phyloP scores from a whole-genome alignment of 1,140 invertebrate species.

The Sycobia sp. region DNA sequence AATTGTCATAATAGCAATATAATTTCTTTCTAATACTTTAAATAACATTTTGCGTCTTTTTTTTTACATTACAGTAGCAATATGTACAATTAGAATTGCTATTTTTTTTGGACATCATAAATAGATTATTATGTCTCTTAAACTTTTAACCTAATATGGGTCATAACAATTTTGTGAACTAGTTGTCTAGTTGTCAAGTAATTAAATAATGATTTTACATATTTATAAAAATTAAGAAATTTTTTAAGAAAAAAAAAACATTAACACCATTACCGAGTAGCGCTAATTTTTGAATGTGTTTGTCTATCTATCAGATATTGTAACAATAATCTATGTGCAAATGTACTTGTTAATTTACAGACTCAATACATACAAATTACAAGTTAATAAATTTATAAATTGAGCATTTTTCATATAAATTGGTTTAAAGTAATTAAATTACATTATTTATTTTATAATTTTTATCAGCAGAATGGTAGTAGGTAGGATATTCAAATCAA shows the following conservation, averaged over 20 bases:
- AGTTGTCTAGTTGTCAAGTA: conserved; percentile 15
- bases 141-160: conserved; percentile 7
- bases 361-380: not conserved
- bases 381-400: conserved; percentile 8
- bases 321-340: not conserved
- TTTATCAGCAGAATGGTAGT: conserved; percentile 15
- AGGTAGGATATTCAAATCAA: conserved; percentile 22
- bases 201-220: conserved; percentile 20
- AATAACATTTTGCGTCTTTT: conserved; percentile 21
- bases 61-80: conserved; percentile 2
- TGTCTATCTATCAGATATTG: not conserved
- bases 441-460: conserved; percentile 10
- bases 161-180: conserved; percentile 15
- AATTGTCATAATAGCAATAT: conserved; percentile 9
- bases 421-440: conserved; percentile 16
- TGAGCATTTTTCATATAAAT: not conserved
- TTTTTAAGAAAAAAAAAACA: conserved; percentile 13
- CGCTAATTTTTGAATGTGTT: not conserved
- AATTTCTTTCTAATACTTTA: conserved; percentile 29
- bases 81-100: conserved; percentile 22
- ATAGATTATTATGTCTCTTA: conserved; percentile 2
- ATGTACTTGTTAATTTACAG: conserved; percentile 8
- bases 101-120: not conserved
- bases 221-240: not conserved
- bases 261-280: conserved; percentile 25